Evolutionary conservation across 2,113 vertebrate species (phyloP), one percentile per base, ranked within the genome.

Genomic region (Egretta garzetta): DNA sequence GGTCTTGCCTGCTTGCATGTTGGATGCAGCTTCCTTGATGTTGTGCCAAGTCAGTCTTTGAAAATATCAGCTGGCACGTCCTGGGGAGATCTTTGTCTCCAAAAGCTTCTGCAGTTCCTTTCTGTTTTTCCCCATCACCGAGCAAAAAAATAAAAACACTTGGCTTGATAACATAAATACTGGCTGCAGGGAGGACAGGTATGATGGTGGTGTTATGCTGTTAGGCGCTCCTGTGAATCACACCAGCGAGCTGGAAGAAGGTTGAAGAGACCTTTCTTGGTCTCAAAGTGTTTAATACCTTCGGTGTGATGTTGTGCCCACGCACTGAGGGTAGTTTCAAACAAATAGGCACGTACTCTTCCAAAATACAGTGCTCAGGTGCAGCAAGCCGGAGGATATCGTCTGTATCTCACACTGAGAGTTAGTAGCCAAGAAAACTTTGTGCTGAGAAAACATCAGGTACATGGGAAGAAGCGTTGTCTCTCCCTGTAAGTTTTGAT

Each of bases 181-280:
- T 86, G 58, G n/a, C 71, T 95, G 85, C 39, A 45, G 30, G 20
- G 77, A 91, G 77, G 93, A 91, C 74, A 88, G 94, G 93, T 95
- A 60, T 22, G 62, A 70, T 77, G 33, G 41, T 80, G 55, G 80
- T 84, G 94, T 87, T 97, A 82, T 0, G 6, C 84, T 86, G 88
- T 75, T 71, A 75, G 64, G n/a, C 81, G 81, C 94, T 87, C 47
- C 53, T 85, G 94, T 92, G 91, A 96, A 89, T 96, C 70, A n/a
- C 85, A 73, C 32, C 49, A 86, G 43, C 0, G 0, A 93, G 91
- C 39, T 35, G 43, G 63, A 88, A 74, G 86, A 53, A 74, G 73
- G 49, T 17, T 84, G 76, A 45, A 55, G 76, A 88, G 50, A 58
- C 64, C 35, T 95, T 92, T 86, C 33, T 37, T 72, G 70, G 17